phyloP scores from a whole-genome alignment of 2,797 vertebrate species.

The Oreochromis grahami region DNA sequence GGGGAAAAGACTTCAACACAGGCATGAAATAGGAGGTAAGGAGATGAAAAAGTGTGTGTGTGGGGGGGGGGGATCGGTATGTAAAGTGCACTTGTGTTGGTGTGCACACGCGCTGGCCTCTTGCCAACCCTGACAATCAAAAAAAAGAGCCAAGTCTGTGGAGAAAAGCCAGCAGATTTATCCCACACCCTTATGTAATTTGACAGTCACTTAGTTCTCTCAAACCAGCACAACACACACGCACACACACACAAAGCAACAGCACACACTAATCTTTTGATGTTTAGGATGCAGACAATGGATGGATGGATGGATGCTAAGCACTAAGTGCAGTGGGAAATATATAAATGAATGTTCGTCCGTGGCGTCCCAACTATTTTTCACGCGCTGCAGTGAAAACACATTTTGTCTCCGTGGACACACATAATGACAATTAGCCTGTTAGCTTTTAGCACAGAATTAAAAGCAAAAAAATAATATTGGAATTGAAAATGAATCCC shows the following conservation, averaged over 20 bases:
- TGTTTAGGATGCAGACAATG: constrained; percentile 33
- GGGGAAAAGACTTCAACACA: background rate
- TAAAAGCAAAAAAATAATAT: background rate
- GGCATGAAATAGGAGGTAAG: background rate
- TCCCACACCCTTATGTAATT: constrained; percentile 64
- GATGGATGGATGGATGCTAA: constrained; percentile 34
- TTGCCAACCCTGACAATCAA: constrained; percentile 48
- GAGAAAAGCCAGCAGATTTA: constrained; percentile 51
- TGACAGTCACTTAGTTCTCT: constrained; percentile 68
- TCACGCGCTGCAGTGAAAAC: constrained; percentile 15
- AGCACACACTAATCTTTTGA: constrained; percentile 30
- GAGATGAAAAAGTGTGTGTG: background rate
- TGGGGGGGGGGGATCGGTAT: background rate
- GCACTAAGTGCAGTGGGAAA: constrained; percentile 40
- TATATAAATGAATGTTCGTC: constrained; percentile 35
- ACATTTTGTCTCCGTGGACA: constrained; percentile 20
- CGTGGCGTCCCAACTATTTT: constrained; percentile 15
- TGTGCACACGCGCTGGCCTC: constrained; percentile 6
- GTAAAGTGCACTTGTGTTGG: background rate
- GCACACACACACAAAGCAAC: background rate
- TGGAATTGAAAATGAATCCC: background rate
- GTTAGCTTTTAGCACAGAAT: constrained; percentile 3
- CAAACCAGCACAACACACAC: background rate
- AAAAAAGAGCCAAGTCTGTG: constrained; percentile 40
- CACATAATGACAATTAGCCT: constrained; percentile 17